Evolutionary conservation across 1,140 invertebrate genomes (phyloP), one percentile per base, ranked within the genome.

Genomic region (Scaptodrosophila lebanonensis): DNA sequence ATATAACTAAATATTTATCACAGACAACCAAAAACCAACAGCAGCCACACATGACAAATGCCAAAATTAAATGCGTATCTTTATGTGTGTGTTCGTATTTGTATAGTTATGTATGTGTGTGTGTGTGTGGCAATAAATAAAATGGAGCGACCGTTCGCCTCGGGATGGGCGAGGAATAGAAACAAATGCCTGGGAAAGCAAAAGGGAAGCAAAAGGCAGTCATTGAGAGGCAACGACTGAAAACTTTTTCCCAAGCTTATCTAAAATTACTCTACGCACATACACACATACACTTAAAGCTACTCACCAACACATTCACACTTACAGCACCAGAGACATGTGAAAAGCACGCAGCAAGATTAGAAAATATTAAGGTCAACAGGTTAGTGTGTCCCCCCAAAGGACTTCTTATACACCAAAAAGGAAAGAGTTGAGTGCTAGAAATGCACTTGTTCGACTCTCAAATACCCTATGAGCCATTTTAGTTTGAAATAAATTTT

Each of bases 361-460:
- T 82, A 73, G 69, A 82, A 79, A 79, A 79, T 79, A 79, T 79
- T 79, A 79, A 82, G 75, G 75, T 79, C 75, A 79, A 79, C 75
- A 79, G 75, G 75, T 79, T 79, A 79, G 75, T 79, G 69, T 82
- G 75, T 77, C 68, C 58, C 54, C 69, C 75, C 69, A 82, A 82
- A 75, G 75, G 75, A 79, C 60, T 25, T 8, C 3, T n/a, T n/a
- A 29, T 5, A 29, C 27, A 29, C 27, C 5, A 9, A 29, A 5
- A 29, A 29, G 27, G 5, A 5, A 29, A 29, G 5, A 29, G 5
- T 29, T 6, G 5, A 29, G 27, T 29, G 5, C 5, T 29, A 5
- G 27, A 6, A 5, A 9, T 29, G 5, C 5, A 6, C 27, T 5
- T 29, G 5, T 5, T 29, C 27, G 27, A 6, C 9, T n/a, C n/a